A percentile compares a stretch with the other conserved stretches of the same genome.
These are phyloP conservation scores for Orthosia gothica DNA, from an alignment of 2,888 invertebrate species.

Conservation along the genomic window DNA sequence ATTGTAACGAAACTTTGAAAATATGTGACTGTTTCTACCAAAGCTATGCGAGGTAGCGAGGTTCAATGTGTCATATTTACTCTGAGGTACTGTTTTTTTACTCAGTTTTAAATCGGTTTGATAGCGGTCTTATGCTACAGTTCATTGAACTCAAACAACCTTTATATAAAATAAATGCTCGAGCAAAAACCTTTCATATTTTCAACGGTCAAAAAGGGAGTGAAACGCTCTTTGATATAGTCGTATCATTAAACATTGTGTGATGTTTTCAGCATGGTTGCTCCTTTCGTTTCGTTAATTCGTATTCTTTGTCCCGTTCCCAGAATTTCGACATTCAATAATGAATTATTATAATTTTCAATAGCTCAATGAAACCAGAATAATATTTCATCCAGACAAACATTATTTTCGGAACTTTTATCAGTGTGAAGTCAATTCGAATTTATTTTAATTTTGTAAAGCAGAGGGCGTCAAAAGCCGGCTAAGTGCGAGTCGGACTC, in stretches of 20 bases:
- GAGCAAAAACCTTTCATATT: not conserved
- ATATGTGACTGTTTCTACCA: too few species aligned
- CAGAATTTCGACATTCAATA: constrained; percentile 7
- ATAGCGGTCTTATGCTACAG: not conserved
- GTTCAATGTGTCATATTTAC: too few species aligned
- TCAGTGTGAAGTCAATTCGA: not conserved
- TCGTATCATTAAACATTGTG: not conserved
- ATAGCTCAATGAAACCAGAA: constrained; percentile 13
- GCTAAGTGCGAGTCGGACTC: not conserved
- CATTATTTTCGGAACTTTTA: not conserved
- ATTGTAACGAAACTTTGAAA: too few species aligned
- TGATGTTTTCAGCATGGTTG: constrained; percentile 13
- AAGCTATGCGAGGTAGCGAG: too few species aligned
- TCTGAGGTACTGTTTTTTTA: not conserved
- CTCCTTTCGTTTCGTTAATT: constrained; percentile 27
- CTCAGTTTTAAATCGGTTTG: not conserved
- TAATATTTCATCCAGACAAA: constrained; percentile 8
- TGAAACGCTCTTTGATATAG: constrained; percentile 4
- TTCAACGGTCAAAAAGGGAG: not conserved
- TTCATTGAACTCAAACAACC: constrained; percentile 8
- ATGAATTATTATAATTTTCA: constrained; percentile 16
- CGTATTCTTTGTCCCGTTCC: constrained; percentile 6
- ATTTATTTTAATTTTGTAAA: not conserved
- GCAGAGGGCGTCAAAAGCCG: not conserved
- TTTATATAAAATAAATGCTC: constrained; percentile 1